Base-by-base conservation (phyloP, 2,797 vertebrate genomes). In the Molossus alvarezi region DNA sequence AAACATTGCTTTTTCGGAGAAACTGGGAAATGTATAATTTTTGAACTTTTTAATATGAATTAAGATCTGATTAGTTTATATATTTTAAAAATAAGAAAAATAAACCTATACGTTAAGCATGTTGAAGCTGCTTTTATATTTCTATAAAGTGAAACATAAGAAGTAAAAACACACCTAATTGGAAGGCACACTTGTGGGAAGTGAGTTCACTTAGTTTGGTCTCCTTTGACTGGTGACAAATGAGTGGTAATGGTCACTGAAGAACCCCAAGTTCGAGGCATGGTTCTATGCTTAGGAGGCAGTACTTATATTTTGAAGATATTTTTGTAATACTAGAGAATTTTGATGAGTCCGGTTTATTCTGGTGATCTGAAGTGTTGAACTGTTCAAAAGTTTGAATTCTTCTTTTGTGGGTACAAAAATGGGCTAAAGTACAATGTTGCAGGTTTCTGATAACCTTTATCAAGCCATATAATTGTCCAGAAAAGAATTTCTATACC, bases 31-130 rank as follows among this genome's bases (percentile, higher is more conserved):
- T 60, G n/a, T 86, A 1, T 53, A 37, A 21, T n/a, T 77, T 92
- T 88, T 37, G 12, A 92, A 57, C 15, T 48, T 60, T 93, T 72
- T n/a, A 76, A 10, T 21, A 6, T 11, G 13, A 13, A 17, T 62
- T 77, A 48, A 37, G 73, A 12, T 73, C 55, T 72, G 48, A 12
- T 25, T 25, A 21, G 14, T 53, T 53, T 48, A 17, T 48, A 29
- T 25, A 41, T 86, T 81, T 85, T 72, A 45, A 62, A 65, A n/a
- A 55, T 11, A 33, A 21, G 29, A 18, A 9, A 29, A 57, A 25
- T 58, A 53, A 55, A 6, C 29, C 4, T 58, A 0, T 27, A 5
- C 3, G 4, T 77, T 60, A 45, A 21, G 23, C 0, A 0, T 41
- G 53, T 2, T 21, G 58, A 60, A 8, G 14, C 72, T 81, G 55